Conservation (phyloP, 1,140 invertebrate genomes). For the Orius insidiosus region DNA sequence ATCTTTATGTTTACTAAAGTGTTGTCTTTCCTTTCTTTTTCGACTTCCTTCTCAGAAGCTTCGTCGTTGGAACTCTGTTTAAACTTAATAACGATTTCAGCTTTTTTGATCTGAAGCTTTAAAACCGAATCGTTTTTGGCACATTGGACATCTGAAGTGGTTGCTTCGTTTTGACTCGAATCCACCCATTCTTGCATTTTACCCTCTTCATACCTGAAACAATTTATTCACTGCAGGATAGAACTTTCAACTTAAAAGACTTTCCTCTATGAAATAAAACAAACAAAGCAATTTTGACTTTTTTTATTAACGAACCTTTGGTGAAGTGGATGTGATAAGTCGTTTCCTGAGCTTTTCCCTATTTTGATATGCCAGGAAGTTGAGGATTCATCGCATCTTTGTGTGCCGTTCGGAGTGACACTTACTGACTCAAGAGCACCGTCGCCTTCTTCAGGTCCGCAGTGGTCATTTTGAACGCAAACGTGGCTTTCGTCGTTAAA, state of each 20-base stretch:
- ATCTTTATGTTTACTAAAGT: slow-evolving; percentile 22
- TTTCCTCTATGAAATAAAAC: no score
- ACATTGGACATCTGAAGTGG: no score
- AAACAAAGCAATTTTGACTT: no score
- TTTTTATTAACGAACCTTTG: not conserved
- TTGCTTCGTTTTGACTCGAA: no score
- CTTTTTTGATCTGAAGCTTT: slow-evolving; percentile 24
- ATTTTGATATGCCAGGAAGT: slow-evolving; percentile 21
- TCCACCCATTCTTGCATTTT: no score
- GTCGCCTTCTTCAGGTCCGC: slow-evolving; percentile 12
- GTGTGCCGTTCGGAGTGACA: not conserved
- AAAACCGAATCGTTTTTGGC: slow-evolving; percentile 19
- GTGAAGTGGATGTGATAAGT: not conserved
- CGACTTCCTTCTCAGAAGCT: slow-evolving; percentile 8
- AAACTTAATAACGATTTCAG: slow-evolving; percentile 24
- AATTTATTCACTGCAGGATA: no score
- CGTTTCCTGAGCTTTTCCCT: slow-evolving; percentile 15
- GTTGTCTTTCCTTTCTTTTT: slow-evolving; percentile 11
- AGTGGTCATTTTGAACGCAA: slow-evolving; percentile 21
- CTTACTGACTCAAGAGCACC: not conserved
- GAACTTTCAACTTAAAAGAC: no score
- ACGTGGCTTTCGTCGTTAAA: slow-evolving; percentile 23
- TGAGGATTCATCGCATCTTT: slow-evolving; percentile 5
- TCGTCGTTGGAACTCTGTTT: slow-evolving; percentile 15
- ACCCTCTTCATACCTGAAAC: no score